These are phyloP conservation scores for Pharmacophagus antenor DNA, from an alignment of 2,888 invertebrate genomes.

Conservation along the genomic window DNA sequence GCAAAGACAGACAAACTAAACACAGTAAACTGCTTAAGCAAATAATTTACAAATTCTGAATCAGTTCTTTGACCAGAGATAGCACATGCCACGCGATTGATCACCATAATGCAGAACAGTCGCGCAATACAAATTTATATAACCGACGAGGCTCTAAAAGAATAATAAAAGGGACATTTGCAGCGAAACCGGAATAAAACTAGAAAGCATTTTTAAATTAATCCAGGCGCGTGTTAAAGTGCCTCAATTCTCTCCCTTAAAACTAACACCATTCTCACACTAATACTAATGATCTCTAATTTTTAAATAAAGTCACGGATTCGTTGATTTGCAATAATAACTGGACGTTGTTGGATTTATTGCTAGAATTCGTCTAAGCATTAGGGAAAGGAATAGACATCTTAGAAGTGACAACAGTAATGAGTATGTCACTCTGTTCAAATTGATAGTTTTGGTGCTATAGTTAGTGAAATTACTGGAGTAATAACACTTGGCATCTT, in stretches of 20 bases:
- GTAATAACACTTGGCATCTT: too few relatives aligned
- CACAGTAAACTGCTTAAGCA: too few relatives aligned
- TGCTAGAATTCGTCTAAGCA: too few relatives aligned
- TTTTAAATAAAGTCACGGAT: slow-evolving; percentile 22
- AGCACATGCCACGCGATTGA: not conserved
- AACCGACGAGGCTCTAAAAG: not conserved
- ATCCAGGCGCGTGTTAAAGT: slow-evolving; percentile 19
- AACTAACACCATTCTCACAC: slow-evolving; percentile 16
- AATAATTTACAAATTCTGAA: not conserved
- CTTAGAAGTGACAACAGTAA: too few relatives aligned
- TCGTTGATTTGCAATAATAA: not conserved
- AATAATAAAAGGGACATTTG: slow-evolving; percentile 17
- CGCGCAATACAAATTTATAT: not conserved
- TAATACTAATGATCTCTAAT: slow-evolving; percentile 30
- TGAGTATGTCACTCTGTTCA: too few relatives aligned
- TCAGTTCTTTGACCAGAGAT: not conserved
- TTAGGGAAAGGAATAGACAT: too few relatives aligned
- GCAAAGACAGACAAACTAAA: too few relatives aligned
- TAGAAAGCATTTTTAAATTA: slow-evolving; percentile 15
- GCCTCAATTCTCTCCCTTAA: slow-evolving; percentile 10
- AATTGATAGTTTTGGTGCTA: too few relatives aligned
- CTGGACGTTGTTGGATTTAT: not conserved
- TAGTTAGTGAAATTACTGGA: too few relatives aligned
- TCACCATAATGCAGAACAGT: not conserved
- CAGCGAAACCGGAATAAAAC: slow-evolving; percentile 2